phyloP scores from a whole-genome alignment of 1,140 invertebrate species.

The Lepidostoma basale region DNA sequence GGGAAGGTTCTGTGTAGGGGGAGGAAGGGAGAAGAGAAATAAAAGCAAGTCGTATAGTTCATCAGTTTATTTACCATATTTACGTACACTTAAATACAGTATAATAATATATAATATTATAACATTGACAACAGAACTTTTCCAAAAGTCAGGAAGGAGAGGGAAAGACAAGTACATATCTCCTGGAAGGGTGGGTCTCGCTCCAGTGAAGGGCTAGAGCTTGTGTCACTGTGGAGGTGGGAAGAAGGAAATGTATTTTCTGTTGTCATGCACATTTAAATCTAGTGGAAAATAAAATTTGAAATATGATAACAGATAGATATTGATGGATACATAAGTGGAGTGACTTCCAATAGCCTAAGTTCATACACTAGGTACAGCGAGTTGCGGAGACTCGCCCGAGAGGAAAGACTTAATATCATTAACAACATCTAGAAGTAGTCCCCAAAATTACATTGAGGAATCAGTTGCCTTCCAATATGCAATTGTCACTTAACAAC shows the following conservation, averaged over 20 bases:
- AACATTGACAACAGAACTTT: constrained; percentile 41
- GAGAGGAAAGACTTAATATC: constrained; percentile 42
- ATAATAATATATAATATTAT: constrained; percentile 46
- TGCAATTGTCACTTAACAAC: not conserved
- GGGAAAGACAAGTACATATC: too few species aligned
- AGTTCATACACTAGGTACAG: constrained; percentile 40
- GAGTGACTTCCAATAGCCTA: constrained; percentile 27
- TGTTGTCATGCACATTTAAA: constrained; percentile 24
- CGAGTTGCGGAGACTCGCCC: constrained; percentile 41
- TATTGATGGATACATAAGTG: constrained; percentile 28
- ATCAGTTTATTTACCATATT: constrained; percentile 47
- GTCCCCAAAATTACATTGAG: constrained; percentile 36
- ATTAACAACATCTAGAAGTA: constrained; percentile 46
- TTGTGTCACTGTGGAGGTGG: too few species aligned
- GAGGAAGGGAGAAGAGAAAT: too few species aligned
- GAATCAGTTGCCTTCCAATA: constrained; percentile 12
- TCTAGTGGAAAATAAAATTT: constrained; percentile 43
- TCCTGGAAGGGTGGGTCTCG: too few species aligned
- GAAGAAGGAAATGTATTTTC: too few species aligned
- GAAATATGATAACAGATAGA: constrained; percentile 41
- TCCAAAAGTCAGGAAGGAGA: constrained; percentile 22
- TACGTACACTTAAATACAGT: constrained; percentile 47
- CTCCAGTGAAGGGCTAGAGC: too few species aligned
- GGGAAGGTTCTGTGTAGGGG: too few species aligned
- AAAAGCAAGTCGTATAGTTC: constrained; percentile 37